phyloP scores from a whole-genome alignment of 2,888 invertebrate species.

The Eupithecia tripunctaria region DNA sequence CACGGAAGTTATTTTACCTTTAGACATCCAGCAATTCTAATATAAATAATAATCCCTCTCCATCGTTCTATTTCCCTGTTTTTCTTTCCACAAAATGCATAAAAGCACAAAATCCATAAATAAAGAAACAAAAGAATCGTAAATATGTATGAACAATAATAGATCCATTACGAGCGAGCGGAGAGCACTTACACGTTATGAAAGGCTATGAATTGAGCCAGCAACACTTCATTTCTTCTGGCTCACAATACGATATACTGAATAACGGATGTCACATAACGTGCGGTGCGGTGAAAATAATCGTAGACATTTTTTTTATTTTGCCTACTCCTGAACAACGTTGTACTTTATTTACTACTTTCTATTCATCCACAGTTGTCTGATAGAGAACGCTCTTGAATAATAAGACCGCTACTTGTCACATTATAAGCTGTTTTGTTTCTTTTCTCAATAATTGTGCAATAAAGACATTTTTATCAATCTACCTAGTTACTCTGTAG shows the following conservation, averaged over 20 bases:
- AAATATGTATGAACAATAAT: constrained; percentile 49
- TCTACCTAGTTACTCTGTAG: too few relatives aligned
- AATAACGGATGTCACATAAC: constrained; percentile 25
- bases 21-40: not conserved
- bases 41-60: not conserved
- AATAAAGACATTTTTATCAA: too few relatives aligned
- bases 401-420: too few relatives aligned
- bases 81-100: constrained; percentile 11
- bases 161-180: constrained; percentile 44
- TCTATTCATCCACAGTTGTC: too few relatives aligned
- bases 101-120: constrained; percentile 26
- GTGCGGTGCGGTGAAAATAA: constrained; percentile 5
- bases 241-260: constrained; percentile 43
- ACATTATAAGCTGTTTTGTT: too few relatives aligned
- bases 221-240: constrained; percentile 49
- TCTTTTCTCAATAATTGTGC: too few relatives aligned
- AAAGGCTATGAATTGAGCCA: constrained; percentile 44
- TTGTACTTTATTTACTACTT: too few relatives aligned
- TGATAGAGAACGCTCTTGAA: too few relatives aligned
- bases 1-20: not conserved
- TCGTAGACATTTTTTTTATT: not conserved
- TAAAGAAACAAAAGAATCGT: constrained; percentile 41
- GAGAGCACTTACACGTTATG: constrained; percentile 42
- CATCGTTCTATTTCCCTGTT: constrained; percentile 2
- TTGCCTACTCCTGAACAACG: too few relatives aligned